These are phyloP conservation scores for Thaumatotibia leucotreta DNA, from an alignment of 1,140 invertebrate species.

Conservation along the genomic window DNA sequence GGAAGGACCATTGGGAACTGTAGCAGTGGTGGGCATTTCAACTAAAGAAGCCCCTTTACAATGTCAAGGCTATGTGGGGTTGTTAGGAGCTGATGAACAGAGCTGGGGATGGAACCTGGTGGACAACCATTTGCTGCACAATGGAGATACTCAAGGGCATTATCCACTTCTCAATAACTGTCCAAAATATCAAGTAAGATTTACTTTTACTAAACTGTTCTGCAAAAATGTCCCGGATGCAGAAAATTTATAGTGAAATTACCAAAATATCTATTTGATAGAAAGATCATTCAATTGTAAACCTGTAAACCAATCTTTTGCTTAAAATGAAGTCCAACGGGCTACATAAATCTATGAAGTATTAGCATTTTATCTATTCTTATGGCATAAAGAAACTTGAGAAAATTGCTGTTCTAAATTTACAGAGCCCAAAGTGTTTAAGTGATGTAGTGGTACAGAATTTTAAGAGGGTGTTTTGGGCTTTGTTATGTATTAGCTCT, in stretches of 20 bases:
- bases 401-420: too few species aligned
- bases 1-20: conserved; percentile 98
- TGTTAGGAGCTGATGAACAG: conserved; percentile 96
- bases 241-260: neutral
- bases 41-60: conserved; percentile 94
- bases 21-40: conserved; percentile 96
- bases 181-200: conserved; percentile 95
- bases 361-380: too few species aligned
- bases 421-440: too few species aligned
- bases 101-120: conserved; percentile 99
- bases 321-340: too few species aligned
- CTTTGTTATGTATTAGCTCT: too few species aligned
- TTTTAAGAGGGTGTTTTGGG: too few species aligned
- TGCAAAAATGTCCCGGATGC: neutral
- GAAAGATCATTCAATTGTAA: too few species aligned
- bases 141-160: conserved; percentile 96
- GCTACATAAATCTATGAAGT: too few species aligned
- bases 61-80: conserved; percentile 95
- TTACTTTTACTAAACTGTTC: neutral
- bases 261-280: too few species aligned
- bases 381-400: too few species aligned
- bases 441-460: too few species aligned
- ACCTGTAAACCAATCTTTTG: too few species aligned
- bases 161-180: conserved; percentile 98
- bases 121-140: conserved; percentile 97